Evolutionary conservation across 1,140 invertebrate species (phyloP).

Genomic region (Delia radicum): DNA sequence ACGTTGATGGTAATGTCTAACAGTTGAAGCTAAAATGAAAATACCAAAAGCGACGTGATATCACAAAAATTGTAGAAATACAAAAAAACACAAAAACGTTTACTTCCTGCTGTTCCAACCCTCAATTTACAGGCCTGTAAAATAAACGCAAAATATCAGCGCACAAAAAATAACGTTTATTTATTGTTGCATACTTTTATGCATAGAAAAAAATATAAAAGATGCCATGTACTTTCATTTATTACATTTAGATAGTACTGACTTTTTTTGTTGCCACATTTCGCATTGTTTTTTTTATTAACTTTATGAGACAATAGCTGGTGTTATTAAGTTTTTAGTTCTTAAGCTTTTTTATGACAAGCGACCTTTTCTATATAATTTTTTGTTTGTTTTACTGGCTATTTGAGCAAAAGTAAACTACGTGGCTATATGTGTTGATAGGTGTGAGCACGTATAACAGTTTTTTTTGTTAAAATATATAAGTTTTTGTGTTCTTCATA

Average conservation of each 20-base stretch:
- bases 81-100: neutral
- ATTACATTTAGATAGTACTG: neutral
- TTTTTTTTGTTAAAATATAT: neutral
- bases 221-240: neutral
- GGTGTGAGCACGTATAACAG: neutral
- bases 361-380: neutral
- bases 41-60: neutral
- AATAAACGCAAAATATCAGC: neutral
- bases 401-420: neutral
- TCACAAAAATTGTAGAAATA: neutral
- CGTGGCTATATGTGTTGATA: neutral
- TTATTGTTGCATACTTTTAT: conserved; percentile 16
- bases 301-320: neutral
- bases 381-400: neutral
- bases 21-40: neutral
- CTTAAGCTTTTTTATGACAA: neutral
- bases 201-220: neutral
- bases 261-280: neutral
- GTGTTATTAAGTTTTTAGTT: neutral
- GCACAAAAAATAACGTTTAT: neutral
- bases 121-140: neutral
- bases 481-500: too few species aligned
- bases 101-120: neutral
- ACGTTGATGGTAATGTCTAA: neutral
- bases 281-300: neutral